Evolutionary conservation across 2,113 vertebrate genomes (phyloP), one percentile per base, ranked within the genome.

Genomic region (Zeus faber): DNA sequence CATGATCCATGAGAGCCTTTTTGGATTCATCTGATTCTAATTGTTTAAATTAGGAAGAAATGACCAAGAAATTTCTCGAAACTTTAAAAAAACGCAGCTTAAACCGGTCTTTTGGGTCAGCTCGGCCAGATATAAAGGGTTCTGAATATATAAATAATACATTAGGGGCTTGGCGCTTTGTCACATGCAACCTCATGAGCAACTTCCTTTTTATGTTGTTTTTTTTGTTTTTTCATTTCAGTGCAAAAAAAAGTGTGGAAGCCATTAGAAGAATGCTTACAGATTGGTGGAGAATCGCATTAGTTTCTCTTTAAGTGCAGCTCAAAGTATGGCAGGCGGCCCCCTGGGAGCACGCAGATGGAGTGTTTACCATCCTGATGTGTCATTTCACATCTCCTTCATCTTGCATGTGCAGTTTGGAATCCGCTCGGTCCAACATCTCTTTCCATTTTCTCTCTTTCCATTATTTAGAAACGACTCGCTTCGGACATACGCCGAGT

Each of bases 381-480:
- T 87, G 82, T 86, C 85, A 85, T 85, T 79, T 83, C 79, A 59
- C 58, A 82, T 86, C 80, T 79, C 23, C 65, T 70, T 85, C 80
- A 83, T 85, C 81, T 83, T 72, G 43, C 52, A 61, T 77, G 73
- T 83, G 80, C 75, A 82, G 78, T 80, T 76, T 51, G 33, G 54
- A 81, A 73, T 70, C 66, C 51, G 64, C 79, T 78, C 76, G 63
- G 77, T 77, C 55, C 65, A 79, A 83, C 76, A 74, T 82, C 64
- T 82, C 9, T 11, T 11, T 7, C 33, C 33, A 37, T 37, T 52
- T 74, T 72, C 35, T 78, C 55, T 37, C 59, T 75, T 75, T 86
- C 70, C 76, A 87, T 83, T 82, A 85, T 85, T 86, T 79, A 86
- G 62, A 79, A 79, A 74, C 79, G 73, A 72, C 81, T 85, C 77